Base-by-base conservation (phyloP, 2,888 invertebrate genomes). In the Branchipolynoe longqiensis region DNA sequence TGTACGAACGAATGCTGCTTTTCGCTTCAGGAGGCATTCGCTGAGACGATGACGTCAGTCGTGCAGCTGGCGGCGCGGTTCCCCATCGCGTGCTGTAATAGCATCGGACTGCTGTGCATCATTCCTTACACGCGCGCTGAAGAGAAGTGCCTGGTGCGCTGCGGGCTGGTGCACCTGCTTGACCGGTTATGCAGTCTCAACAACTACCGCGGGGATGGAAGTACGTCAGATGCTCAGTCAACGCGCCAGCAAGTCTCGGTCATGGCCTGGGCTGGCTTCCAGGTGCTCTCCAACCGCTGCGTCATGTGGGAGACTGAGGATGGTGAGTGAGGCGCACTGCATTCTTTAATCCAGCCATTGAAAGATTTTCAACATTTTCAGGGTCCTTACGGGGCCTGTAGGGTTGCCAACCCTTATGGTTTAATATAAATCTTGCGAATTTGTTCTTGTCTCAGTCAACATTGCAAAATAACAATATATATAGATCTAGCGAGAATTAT, bases 201-300 rank as follows among this genome's bases (percentile, higher is more conserved):
- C 38, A 92, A 89, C 87, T 90, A 91, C 83, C 88, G 91, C 33
- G 87, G 90, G 6, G 91, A 92, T 31, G 89, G 88, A 54, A 87
- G 90, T 28, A 92, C 92, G 84, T 89, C 89, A 28, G 88, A 88
- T 18, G 73, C 58, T 1, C 92, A 92, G 88, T 90, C 91, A n/a
- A 90, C 90, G 0, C 87, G 91, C 31, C 93, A 92, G 89, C 90
- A 91, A 83, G 93, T 93, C 31, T 92, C 93, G 0, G 90, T 92
- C n/a, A 91, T 93, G 90, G 94, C 94, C 4, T 94, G 94, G 94
- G 93, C 94, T 2, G 94, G 93, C 4, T 94, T 94, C 89, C 93
- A 93, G 88, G 94, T 94, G 40, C 89, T 94, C 36, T 93, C 93
- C 14, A 92, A 91, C 84, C 89, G 93, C 73, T 94, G 93, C 90